Evolutionary conservation across 2,888 invertebrate species (phyloP).

Genomic region (Lasioglossum villosulum): DNA sequence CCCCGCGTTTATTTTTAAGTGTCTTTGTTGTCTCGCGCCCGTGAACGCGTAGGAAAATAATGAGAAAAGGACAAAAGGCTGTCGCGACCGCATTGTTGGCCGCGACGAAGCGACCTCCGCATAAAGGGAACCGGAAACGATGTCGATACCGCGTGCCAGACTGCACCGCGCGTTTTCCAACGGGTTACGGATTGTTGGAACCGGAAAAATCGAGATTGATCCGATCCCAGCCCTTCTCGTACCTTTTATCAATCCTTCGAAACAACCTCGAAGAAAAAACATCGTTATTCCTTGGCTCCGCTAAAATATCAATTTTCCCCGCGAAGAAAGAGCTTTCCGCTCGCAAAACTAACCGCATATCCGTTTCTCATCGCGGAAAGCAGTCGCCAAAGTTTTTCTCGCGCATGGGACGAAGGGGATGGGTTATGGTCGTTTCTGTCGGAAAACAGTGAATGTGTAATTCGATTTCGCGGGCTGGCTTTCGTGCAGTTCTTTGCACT

Average conservation of each 20-base stretch:
- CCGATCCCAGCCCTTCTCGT: constrained; percentile 7
- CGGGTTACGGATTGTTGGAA: constrained; percentile 68
- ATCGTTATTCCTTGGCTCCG: not conserved
- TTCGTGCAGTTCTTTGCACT: constrained; percentile 48
- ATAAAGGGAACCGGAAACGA: constrained; percentile 60
- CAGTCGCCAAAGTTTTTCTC: constrained; percentile 24
- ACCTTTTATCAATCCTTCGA: not conserved
- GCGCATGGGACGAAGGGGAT: no score
- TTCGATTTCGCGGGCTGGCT: constrained; percentile 48
- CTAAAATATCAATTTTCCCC: not conserved
- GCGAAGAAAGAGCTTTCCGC: not conserved
- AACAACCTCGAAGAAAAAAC: no score
- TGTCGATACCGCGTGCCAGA: constrained; percentile 41
- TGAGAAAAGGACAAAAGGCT: constrained; percentile 43
- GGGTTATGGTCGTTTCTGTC: constrained; percentile 3
- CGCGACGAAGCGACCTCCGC: constrained; percentile 31
- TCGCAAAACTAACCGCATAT: not conserved
- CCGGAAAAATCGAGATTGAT: constrained; percentile 59
- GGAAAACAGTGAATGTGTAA: constrained; percentile 51
- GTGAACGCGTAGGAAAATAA: constrained; percentile 56
- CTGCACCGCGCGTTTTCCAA: constrained; percentile 41
- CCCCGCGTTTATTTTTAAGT: constrained; percentile 42
- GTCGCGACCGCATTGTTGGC: constrained; percentile 52
- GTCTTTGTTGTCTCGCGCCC: constrained; percentile 23
- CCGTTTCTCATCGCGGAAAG: constrained; percentile 2